Evolutionary conservation across 2,888 invertebrate genomes (phyloP).

Genomic region (Parapristionchus giblindavisi): DNA sequence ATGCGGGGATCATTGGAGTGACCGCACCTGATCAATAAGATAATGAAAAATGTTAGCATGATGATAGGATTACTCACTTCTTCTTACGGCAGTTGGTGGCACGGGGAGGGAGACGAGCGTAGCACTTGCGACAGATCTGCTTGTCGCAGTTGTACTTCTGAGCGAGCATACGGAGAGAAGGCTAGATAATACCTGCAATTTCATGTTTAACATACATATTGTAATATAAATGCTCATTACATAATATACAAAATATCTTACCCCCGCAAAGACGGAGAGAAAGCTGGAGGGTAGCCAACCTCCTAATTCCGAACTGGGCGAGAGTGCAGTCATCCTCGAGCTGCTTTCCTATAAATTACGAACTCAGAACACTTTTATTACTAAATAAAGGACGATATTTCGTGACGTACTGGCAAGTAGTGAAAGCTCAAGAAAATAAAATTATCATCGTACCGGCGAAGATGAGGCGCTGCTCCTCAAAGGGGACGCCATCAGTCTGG

Average conservation of each 20-base stretch:
- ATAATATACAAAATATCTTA: background rate
- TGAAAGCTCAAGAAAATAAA: too few relatives aligned
- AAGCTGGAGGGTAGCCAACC: slow-evolving; percentile 56
- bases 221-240: background rate
- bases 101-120: slow-evolving; percentile 96
- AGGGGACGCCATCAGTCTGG: slow-evolving; percentile 61
- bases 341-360: slow-evolving; percentile 30
- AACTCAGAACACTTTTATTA: too few relatives aligned
- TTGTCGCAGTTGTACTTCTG: slow-evolving; percentile 99
- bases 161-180: slow-evolving; percentile 93
- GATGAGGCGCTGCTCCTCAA: slow-evolving; percentile 60
- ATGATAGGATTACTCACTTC: slow-evolving; percentile 75
- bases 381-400: too few relatives aligned
- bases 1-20: slow-evolving; percentile 99
- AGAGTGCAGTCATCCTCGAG: slow-evolving; percentile 52
- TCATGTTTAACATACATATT: background rate
- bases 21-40: slow-evolving; percentile 79
- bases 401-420: too few relatives aligned
- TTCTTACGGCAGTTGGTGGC: slow-evolving; percentile 99
- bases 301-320: slow-evolving; percentile 60
- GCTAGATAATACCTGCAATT: slow-evolving; percentile 83
- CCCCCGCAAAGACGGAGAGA: slow-evolving; percentile 51
- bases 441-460: slow-evolving; percentile 52
- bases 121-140: slow-evolving; percentile 99
- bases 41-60: background rate